These are phyloP conservation scores for Melolontha melolontha DNA, from an alignment of 2,888 invertebrate species.

Conservation along the genomic window DNA sequence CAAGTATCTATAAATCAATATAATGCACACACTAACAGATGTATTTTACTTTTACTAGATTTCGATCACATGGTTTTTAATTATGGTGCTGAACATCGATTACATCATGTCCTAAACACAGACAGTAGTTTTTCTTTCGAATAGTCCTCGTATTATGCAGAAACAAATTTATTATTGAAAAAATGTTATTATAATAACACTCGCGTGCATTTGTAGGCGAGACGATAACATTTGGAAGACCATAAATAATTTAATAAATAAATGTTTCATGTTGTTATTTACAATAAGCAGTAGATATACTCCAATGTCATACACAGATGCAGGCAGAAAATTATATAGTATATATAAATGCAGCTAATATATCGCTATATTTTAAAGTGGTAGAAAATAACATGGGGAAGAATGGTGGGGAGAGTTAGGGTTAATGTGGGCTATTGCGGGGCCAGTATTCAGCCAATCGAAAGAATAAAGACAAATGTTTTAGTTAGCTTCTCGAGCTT, in stretches of 20 bases:
- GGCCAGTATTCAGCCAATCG: constrained; percentile 61
- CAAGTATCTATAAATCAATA: too few species aligned
- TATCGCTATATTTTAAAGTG: constrained; percentile 63
- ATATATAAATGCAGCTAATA: constrained; percentile 59
- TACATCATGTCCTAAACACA: too few species aligned
- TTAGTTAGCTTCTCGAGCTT: constrained; percentile 61
- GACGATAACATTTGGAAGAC: too few species aligned
- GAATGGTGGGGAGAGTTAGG: constrained; percentile 46
- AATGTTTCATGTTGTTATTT: constrained; percentile 15
- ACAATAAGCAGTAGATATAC: constrained; percentile 55
- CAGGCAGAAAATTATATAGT: constrained; percentile 59
- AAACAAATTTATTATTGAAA: too few species aligned
- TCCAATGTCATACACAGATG: constrained; percentile 60
- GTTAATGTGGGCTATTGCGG: constrained; percentile 29
- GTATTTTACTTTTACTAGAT: too few species aligned
- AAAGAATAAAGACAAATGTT: constrained; percentile 69
- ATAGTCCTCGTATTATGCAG: too few species aligned
- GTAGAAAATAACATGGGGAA: constrained; percentile 61
- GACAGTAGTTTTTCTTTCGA: too few species aligned
- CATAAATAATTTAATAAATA: neutral
- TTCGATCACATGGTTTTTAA: too few species aligned
- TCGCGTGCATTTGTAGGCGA: too few species aligned
- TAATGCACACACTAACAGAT: too few species aligned
- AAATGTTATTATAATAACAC: too few species aligned
- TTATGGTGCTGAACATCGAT: too few species aligned